Evolutionary conservation across 2,888 invertebrate species (phyloP), one percentile per base, ranked within the genome.

Genomic region (Cephus spinipes): DNA sequence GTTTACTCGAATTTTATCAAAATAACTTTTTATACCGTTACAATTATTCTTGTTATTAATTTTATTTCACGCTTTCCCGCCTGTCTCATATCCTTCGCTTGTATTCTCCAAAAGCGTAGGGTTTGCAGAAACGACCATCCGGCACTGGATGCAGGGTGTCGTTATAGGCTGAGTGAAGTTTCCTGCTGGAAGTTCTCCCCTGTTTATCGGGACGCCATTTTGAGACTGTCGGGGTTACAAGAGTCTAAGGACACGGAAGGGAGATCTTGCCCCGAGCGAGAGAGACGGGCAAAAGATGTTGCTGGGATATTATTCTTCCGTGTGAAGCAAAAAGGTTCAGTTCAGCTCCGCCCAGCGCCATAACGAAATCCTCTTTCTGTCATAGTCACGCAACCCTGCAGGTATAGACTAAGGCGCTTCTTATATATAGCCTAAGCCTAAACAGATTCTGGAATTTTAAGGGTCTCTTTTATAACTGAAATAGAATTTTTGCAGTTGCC

Each of bases 71-170:
- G 2, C 23, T 15, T 9, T 55, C 1, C 55, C 23, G 23, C 9
- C 23, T 1, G 9, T 40, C 23, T 55, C 55, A 2, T 15, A 6
- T 2, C 0, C 9, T 55, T 23, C 23, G 23, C 15, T 55, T 23
- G 2, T 3, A 31, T 31, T 71, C 3, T 12, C 3, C 12, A 30
- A 31, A 11, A 23, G 71, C 3, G 71, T 12, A 0, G 71, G 71
- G 71, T 71, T 31, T 32, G 31, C 32, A 12, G 31, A 32, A 30
- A 71, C 31, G 31, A 32, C 15, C 31, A 12, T 71, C 12, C 71
- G 71, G 71, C 71, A 71, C 71, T 71, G 71, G 12, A n/a, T 31
- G 71, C 71, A 71, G 71, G 71, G 31, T 32, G 71, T 71, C 15
- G 71, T 30, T 32, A 32, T 31, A 4, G 71, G 71, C 32, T n/a